Base-by-base conservation (phyloP, 2,888 invertebrate species). In the Andrena marginata region DNA sequence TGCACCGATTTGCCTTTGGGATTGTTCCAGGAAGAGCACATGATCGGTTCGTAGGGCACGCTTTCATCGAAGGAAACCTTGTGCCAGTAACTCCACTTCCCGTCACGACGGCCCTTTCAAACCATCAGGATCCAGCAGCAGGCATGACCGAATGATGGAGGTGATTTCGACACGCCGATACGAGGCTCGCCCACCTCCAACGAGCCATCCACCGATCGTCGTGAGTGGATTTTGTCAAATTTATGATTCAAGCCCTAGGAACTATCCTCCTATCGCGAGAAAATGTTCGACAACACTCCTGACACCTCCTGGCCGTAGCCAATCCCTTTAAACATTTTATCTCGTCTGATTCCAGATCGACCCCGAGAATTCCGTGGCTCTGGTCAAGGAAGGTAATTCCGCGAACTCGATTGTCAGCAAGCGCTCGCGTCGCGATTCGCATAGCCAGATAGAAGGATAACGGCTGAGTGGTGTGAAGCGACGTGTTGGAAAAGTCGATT, bases 371-470 rank as follows among this genome's bases (percentile, higher is more conserved):
- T 96, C 97, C 87, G 96, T 97, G 95, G 97, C 97, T 91, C 97
- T 97, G 93, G 97, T 97, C 95, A 97, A 97, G 96, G 97, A 98
- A 96, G 97, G 97, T 97, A 94, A 95, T 95, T 84, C 73, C 29
- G 16, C 64, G 65, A 65, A 74, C 48, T 56, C 64, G 64, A 84
- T 73, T 69, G 77, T 71, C 73, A 65, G 59, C 69, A 72, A 77
- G 79, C 65, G 76, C 69, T 65, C 29, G 65, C 23, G 68, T 23
- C 77, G 80, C 54, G 82, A 73, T 67, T 65, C 70, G 70, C 68
- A 62, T 70, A 70, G 31, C 70, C 60, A 75, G 80, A 80, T 80
- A 63, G 35, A 23, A 67, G 80, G 80, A 80, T 80, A 80, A 80
- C 56, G 59, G 29, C 20, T 10, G 35, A 73, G 72, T 63, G 72